Conservation (phyloP, 1,140 invertebrate genomes). For the Popillia japonica region DNA sequence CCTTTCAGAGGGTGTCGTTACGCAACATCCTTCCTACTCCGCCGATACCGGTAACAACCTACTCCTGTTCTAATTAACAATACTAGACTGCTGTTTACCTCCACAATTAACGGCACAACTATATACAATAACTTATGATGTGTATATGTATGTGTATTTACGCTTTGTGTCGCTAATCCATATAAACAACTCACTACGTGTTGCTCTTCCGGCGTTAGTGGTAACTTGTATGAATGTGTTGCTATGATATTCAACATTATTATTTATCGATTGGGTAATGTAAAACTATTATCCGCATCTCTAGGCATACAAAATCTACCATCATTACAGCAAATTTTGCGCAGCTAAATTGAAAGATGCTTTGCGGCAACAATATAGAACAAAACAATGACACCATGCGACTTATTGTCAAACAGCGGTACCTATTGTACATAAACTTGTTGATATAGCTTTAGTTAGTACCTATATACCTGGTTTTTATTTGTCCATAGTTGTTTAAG, state of each 20-base stretch:
- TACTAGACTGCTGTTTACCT: slow-evolving; percentile 33
- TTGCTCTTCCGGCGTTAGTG: background rate
- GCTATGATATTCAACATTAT: background rate
- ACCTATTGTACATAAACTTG: too few relatives aligned
- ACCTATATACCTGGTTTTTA: too few relatives aligned
- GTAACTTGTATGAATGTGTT: background rate
- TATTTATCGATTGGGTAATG: background rate
- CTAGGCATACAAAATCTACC: too few relatives aligned
- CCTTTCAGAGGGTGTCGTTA: slow-evolving; percentile 21
- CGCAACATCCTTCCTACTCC: slow-evolving; percentile 29
- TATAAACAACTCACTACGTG: background rate
- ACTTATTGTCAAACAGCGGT: too few relatives aligned
- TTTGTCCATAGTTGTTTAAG: too few relatives aligned
- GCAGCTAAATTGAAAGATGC: too few relatives aligned
- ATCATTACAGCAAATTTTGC: too few relatives aligned
- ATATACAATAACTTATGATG: background rate
- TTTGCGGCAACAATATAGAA: too few relatives aligned
- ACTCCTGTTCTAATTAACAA: slow-evolving; percentile 34
- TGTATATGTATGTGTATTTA: background rate
- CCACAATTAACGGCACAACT: slow-evolving; percentile 21
- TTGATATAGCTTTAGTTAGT: too few relatives aligned
- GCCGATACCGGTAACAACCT: background rate
- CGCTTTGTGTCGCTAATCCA: background rate
- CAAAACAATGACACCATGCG: too few relatives aligned
- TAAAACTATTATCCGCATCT: background rate